These are phyloP conservation scores for Periophthalmus magnuspinnatus DNA, from an alignment of 2,797 vertebrate species.

Conservation along the genomic window DNA sequence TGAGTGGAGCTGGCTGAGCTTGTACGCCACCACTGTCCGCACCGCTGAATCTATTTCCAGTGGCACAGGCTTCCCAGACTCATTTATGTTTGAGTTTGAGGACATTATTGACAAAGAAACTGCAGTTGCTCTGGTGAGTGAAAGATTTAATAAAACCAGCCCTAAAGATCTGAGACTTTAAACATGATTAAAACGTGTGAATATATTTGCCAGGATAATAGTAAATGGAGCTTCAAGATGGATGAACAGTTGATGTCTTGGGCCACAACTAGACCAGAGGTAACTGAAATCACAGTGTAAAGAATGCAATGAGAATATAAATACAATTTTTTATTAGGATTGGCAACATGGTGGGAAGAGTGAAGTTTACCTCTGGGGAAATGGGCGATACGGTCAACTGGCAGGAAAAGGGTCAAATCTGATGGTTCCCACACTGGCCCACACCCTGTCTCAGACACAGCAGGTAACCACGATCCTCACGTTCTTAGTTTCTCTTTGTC, in stretches of 20 bases:
- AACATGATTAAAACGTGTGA: background rate
- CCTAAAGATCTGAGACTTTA: background rate
- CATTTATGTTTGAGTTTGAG: constrained; percentile 74
- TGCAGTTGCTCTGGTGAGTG: constrained; percentile 72
- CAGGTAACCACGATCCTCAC: constrained; percentile 63
- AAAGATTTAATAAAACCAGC: background rate
- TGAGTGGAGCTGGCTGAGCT: constrained; percentile 81
- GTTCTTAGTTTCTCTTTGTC: background rate
- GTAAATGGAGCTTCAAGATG: constrained; percentile 85
- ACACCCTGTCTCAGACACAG: constrained; percentile 79
- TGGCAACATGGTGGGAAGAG: constrained; percentile 84
- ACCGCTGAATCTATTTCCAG: constrained; percentile 81
- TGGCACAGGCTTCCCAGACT: constrained; percentile 77
- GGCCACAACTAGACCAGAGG: constrained; percentile 82
- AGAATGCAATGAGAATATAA: background rate
- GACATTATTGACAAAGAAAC: constrained; percentile 52
- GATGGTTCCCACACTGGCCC: constrained; percentile 73
- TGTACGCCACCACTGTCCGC: constrained; percentile 78
- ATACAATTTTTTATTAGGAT: constrained; percentile 61
- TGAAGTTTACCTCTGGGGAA: constrained; percentile 83
- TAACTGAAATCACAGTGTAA: constrained; percentile 35
- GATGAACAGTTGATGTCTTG: constrained; percentile 85
- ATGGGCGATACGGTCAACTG: constrained; percentile 81
- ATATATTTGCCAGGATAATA: constrained; percentile 75
- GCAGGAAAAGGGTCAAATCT: constrained; percentile 78